Evolutionary conservation across 2,888 invertebrate species (phyloP).

Genomic region (Nasonovia ribisnigri): DNA sequence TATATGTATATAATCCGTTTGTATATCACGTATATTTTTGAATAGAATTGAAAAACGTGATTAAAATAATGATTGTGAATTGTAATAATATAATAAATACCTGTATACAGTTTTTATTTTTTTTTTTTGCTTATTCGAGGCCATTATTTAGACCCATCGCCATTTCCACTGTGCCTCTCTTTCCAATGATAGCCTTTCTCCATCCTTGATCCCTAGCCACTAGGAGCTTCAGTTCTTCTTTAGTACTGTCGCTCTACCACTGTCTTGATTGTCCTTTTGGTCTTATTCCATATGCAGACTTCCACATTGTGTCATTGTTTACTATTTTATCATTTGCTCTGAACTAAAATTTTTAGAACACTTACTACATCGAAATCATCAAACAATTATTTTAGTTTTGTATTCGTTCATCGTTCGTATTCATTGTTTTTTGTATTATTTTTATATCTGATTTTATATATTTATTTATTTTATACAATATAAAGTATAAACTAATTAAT

Average conservation of each 20-base stretch:
- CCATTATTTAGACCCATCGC: too few species aligned
- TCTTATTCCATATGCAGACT: not conserved
- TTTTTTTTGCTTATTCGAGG: not conserved
- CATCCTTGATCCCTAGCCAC: not conserved
- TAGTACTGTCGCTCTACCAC: not conserved
- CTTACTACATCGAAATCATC: not conserved
- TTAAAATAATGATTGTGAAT: not conserved
- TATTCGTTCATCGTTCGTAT: not conserved
- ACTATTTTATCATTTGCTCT: not conserved
- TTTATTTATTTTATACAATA: not conserved
- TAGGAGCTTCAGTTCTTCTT: not conserved
- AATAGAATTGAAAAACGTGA: not conserved
- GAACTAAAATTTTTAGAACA: not conserved
- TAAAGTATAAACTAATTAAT: not conserved
- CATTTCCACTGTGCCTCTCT: not conserved
- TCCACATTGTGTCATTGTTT: not conserved
- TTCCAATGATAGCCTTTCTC: not conserved
- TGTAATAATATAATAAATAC: too few species aligned
- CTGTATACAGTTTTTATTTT: not conserved
- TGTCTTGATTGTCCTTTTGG: not conserved
- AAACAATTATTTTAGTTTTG: not conserved
- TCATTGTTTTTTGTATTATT: too few species aligned
- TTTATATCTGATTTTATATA: too few species aligned
- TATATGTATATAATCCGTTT: not conserved
- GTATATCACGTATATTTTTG: not conserved